These are phyloP conservation scores for Papilio protenor DNA, from an alignment of 2,888 invertebrate genomes.

Conservation along the genomic window DNA sequence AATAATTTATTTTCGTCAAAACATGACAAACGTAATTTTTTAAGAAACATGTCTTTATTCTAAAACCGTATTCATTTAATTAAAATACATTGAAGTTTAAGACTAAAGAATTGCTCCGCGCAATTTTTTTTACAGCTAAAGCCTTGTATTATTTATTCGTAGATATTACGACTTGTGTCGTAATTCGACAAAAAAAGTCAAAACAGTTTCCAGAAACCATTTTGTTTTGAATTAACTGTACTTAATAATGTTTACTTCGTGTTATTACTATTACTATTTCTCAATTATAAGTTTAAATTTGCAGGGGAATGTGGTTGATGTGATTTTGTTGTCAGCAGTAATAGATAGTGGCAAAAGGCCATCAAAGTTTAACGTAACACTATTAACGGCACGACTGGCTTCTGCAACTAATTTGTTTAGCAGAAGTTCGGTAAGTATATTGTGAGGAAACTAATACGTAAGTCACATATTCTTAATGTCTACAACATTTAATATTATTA, in stretches of 20 bases:
- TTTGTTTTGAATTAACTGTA: background rate
- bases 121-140: background rate
- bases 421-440: constrained; percentile 2
- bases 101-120: background rate
- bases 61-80: constrained; percentile 11
- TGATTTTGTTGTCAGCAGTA: constrained; percentile 29
- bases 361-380: constrained; percentile 36
- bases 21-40: too few relatives aligned
- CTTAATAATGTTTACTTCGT: background rate
- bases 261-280: background rate
- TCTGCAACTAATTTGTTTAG: constrained; percentile 36
- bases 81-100: background rate
- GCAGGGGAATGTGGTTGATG: constrained; percentile 24
- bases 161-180: too few relatives aligned
- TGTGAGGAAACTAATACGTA: background rate
- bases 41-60: background rate
- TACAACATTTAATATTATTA: background rate
- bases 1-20: background rate
- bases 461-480: constrained; percentile 10
- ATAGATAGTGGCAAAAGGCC: constrained; percentile 34
- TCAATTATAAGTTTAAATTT: constrained; percentile 20
- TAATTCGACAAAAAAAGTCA: background rate
- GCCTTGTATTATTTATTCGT: background rate
- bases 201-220: background rate
- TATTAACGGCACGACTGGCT: constrained; percentile 31